phyloP scores from a whole-genome alignment of 2,113 vertebrate genomes.

The Clarias magur region DNA sequence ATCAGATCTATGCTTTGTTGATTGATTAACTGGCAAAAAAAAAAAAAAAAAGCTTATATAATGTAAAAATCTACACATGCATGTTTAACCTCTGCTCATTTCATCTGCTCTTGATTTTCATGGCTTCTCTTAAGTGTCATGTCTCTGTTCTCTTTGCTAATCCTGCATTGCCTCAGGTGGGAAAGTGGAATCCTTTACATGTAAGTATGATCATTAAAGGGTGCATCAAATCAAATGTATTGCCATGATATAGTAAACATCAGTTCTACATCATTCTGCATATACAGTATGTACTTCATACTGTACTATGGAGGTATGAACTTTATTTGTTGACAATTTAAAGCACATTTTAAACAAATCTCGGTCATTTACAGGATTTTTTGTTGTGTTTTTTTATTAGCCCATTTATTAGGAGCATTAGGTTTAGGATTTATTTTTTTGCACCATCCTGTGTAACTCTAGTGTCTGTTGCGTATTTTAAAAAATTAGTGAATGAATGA shows the following conservation, averaged over 20 bases:
- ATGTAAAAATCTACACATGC: not conserved
- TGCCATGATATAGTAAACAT: not conserved
- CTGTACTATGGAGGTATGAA: no score
- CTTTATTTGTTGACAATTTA: not conserved
- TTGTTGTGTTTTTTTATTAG: not conserved
- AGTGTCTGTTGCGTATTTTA: not conserved
- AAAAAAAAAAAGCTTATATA: not conserved
- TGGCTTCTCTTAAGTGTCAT: constrained; percentile 39
- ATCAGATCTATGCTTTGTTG: not conserved
- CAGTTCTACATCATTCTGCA: no score
- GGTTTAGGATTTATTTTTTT: not conserved
- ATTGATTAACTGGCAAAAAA: not conserved
- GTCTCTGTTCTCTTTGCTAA: constrained; percentile 53
- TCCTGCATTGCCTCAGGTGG: constrained; percentile 76
- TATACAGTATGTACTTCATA: no score
- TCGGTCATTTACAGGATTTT: no score
- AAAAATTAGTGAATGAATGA: no score
- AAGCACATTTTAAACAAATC: not conserved
- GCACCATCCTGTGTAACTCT: not conserved
- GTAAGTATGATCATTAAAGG: constrained; percentile 78
- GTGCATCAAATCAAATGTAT: not conserved
- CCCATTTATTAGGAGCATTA: not conserved
- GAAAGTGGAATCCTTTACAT: constrained; percentile 96
- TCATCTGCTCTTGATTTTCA: constrained; percentile 35
- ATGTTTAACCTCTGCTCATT: constrained; percentile 1